Percentiles rank a stretch among this genome's conserved stretches.
Evolutionary conservation across 2,797 vertebrate species (phyloP).

Genomic region (Gymnothorax reevesii): DNA sequence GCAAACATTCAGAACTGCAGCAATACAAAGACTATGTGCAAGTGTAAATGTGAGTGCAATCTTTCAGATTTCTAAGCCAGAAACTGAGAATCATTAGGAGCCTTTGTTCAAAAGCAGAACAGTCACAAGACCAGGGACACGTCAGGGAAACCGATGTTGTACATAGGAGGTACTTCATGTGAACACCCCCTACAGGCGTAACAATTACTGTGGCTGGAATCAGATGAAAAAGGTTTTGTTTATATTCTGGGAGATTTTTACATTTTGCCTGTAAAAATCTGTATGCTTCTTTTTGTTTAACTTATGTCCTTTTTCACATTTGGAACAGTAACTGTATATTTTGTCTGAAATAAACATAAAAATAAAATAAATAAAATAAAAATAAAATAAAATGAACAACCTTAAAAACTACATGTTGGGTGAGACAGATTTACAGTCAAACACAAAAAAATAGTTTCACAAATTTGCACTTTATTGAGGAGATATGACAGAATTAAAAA

Average conservation of each 20-base stretch:
- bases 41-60: not conserved
- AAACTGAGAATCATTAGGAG: not conserved
- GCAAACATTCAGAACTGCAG: not conserved
- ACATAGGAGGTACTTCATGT: conserved; percentile 7
- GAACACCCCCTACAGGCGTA: not conserved
- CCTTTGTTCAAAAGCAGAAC: not conserved
- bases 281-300: too few species aligned
- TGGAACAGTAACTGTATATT: too few species aligned
- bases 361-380: too few species aligned
- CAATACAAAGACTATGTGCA: not conserved
- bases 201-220: not conserved
- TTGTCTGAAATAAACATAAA: too few species aligned
- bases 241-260: not conserved
- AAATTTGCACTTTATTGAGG: conserved; percentile 36
- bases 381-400: conserved; percentile 9
- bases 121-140: not conserved
- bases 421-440: conserved; percentile 21
- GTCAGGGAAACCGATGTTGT: conserved; percentile 3
- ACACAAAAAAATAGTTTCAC: conserved; percentile 24
- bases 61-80: not conserved
- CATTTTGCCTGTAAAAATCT: not conserved
- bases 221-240: not conserved
- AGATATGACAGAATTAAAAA: conserved; percentile 11
- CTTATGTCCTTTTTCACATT: too few species aligned
- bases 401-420: not conserved